phyloP scores from a whole-genome alignment of 2,113 vertebrate species.

The Camelus bactrianus region DNA sequence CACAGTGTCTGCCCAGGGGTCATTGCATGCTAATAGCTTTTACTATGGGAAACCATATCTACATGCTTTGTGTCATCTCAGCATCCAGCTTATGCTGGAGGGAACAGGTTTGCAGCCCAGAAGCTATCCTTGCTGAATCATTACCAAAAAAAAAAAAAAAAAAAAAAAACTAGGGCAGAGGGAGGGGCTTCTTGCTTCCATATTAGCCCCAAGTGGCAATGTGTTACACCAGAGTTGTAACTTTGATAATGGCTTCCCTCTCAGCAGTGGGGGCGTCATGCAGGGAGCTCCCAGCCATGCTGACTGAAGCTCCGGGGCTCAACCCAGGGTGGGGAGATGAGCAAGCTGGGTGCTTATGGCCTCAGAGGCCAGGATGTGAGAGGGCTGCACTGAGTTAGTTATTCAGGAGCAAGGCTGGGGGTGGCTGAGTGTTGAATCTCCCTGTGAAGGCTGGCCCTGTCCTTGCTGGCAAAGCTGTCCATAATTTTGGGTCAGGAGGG shows the following conservation, averaged over 20 bases:
- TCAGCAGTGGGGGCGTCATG: not conserved
- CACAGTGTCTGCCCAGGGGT: not conserved
- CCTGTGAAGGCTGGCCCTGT: not conserved
- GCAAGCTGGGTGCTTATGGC: rapidly evolving
- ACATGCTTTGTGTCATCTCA: not conserved
- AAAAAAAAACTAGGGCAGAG: not conserved
- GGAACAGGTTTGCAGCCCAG: not conserved
- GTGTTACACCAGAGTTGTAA: not conserved
- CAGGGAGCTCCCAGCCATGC: not conserved
- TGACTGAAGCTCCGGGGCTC: not conserved
- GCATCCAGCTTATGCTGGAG: not conserved
- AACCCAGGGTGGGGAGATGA: not conserved
- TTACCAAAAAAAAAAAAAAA: not conserved
- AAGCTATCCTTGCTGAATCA: not conserved
- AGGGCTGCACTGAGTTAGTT: not conserved
- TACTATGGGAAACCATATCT: not conserved
- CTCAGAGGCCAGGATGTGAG: too few relatives aligned
- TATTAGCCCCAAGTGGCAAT: not conserved
- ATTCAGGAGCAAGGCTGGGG: not conserved
- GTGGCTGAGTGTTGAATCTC: not conserved
- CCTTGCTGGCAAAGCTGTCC: not conserved
- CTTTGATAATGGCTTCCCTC: not conserved
- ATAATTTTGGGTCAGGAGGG: not conserved
- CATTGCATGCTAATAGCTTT: not conserved
- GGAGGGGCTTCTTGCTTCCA: not conserved